Conservation (phyloP, 2,113 vertebrate species). For the Indri indri region DNA sequence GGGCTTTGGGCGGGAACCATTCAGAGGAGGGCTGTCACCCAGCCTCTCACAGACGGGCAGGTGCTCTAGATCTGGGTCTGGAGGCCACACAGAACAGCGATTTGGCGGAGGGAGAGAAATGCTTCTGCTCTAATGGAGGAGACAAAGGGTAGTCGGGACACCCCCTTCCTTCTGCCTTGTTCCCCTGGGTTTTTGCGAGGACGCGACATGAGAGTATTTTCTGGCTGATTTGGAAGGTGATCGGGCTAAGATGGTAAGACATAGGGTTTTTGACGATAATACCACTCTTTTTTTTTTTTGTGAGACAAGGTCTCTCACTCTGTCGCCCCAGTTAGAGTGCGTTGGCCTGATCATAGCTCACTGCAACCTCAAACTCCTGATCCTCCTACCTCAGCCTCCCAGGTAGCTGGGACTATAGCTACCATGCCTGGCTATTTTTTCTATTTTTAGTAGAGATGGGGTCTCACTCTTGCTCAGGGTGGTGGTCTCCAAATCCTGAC, state of each 20-base stretch:
- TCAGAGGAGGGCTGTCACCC: background rate
- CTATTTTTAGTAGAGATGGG: too few species aligned
- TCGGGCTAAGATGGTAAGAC: background rate
- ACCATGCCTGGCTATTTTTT: too few species aligned
- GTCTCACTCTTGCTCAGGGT: too few species aligned
- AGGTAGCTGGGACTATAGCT: too few species aligned
- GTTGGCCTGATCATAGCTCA: too few species aligned
- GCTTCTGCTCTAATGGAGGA: background rate
- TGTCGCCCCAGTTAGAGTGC: too few species aligned
- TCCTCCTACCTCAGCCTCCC: too few species aligned
- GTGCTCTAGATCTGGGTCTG: background rate
- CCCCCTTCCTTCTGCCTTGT: background rate
- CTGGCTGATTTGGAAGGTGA: background rate
- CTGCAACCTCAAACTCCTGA: too few species aligned
- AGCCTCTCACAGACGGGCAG: background rate
- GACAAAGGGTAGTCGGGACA: background rate
- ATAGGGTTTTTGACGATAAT: background rate
- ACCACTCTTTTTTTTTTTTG: too few species aligned
- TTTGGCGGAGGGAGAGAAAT: background rate
- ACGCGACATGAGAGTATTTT: background rate
- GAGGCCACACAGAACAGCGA: background rate
- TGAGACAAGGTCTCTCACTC: too few species aligned
- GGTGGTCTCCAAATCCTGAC: too few species aligned
- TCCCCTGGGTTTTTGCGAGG: background rate
- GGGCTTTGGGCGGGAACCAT: fast-evolving